These are phyloP conservation scores for Malthinus seriepunctatus DNA, from an alignment of 2,888 invertebrate genomes.

Conservation along the genomic window DNA sequence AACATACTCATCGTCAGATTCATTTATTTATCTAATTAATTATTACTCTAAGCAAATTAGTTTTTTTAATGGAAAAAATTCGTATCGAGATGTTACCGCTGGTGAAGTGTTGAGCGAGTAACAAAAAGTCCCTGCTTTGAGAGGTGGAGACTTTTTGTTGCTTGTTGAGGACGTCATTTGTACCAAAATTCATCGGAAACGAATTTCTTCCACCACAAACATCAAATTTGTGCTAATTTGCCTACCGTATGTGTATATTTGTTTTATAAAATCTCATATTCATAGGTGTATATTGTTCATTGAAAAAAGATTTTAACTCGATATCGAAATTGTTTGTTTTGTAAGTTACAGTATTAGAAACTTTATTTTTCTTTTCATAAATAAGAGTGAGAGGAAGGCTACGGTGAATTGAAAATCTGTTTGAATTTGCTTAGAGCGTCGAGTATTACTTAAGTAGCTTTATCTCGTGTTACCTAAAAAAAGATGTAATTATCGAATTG, in stretches of 20 bases:
- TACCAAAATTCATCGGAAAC: too few relatives aligned
- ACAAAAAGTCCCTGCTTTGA: too few relatives aligned
- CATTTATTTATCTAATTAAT: conserved; percentile 40
- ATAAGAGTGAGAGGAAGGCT: conserved; percentile 9
- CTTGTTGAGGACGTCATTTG: too few relatives aligned
- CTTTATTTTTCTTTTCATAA: conserved; percentile 36
- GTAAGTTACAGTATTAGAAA: conserved; percentile 31
- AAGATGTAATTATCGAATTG: conserved; percentile 32
- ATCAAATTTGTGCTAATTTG: conserved; percentile 39
- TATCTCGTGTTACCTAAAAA: conserved; percentile 44
- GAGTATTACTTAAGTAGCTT: conserved; percentile 46
- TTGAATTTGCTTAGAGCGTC: conserved; percentile 31
- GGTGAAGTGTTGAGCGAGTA: too few relatives aligned
- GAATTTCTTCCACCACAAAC: too few relatives aligned
- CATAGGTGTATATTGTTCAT: conserved; percentile 2
- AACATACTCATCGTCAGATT: conserved; percentile 44
- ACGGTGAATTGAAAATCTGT: conserved; percentile 37
- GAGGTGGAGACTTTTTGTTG: too few relatives aligned
- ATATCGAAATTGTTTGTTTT: conserved; percentile 12
- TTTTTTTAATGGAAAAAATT: too few relatives aligned
- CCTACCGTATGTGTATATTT: conserved; percentile 26
- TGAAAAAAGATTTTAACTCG: background rate
- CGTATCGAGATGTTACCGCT: too few relatives aligned
- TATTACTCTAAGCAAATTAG: too few relatives aligned
- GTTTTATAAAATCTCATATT: background rate